Evolutionary conservation across 2,113 vertebrate species (phyloP), one percentile per base, ranked within the genome.

Genomic region (Seriola dumerili): DNA sequence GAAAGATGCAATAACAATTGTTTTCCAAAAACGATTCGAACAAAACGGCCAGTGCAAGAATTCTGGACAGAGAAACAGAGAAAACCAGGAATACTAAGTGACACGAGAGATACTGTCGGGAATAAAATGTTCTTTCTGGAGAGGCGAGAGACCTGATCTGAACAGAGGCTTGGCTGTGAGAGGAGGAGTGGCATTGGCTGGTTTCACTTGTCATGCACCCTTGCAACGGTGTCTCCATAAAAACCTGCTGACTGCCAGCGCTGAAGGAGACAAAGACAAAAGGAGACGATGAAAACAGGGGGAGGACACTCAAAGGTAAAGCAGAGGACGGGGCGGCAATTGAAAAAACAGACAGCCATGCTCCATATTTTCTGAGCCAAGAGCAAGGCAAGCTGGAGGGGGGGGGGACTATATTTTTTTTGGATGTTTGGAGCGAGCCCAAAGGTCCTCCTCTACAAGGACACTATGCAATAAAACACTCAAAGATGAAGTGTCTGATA

Each of bases 371-470:
- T 67, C 54, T 40, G 52, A 83, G 83, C 78, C 85, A 76, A 80
- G 81, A 80, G 86, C 72, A n/a, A 81, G 79, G 57, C 25, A 1
- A 80, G 66, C 36, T 34, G 58, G 58, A 11, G 19, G 52, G 2
- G 67, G 72, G 19, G n/a, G 25, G 16, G 66, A 75, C 67, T 84
- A 78, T 85, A 73, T 88, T 80, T 89, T 89, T 85, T 86, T 62
- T 48, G 69, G 78, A 85, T 89, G 85, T 88, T 90, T 91, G 90
- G 89, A 89, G 81, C 57, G 16, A 64, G 80, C 61, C 88, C 89
- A 91, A 76, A 91, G 87, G 87, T 91, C 85, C 81, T 88, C 72
- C 75, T 89, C 91, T 80, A 81, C 89, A 92, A 94, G 93, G 91
- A 90, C 92, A 89, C 88, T 80, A 66, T 12, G 73, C 83, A 81